Conservation (phyloP, 2,888 invertebrate genomes). For the Lepidochrysops patricia region DNA sequence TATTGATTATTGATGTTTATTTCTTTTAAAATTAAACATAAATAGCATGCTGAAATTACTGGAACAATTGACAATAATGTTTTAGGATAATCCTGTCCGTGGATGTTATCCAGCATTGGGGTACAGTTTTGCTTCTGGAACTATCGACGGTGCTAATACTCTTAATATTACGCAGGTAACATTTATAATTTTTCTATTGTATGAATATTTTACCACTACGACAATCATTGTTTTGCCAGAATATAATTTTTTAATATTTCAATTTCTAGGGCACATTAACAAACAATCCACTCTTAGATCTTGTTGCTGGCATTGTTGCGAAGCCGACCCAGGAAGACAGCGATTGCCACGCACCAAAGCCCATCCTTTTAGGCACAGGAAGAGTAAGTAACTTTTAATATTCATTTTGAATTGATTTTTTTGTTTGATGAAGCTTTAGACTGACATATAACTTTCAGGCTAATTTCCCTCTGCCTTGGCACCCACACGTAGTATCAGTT, state of each 20-base stretch:
- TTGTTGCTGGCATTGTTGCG: constrained; percentile 76
- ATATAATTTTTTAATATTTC: no score
- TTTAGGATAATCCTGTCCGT: constrained; percentile 61
- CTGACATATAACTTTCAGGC: constrained; percentile 33
- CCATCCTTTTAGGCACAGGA: constrained; percentile 87
- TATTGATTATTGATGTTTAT: background rate
- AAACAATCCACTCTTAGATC: constrained; percentile 80
- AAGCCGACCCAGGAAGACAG: constrained; percentile 77
- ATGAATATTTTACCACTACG: no score
- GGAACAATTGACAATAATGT: no score
- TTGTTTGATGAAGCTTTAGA: background rate
- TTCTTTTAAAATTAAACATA: background rate
- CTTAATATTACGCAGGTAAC: constrained; percentile 79
- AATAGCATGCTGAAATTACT: background rate
- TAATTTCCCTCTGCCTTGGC: constrained; percentile 83
- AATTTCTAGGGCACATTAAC: constrained; percentile 74
- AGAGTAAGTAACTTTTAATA: constrained; percentile 67
- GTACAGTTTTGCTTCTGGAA: constrained; percentile 90
- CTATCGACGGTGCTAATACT: constrained; percentile 85
- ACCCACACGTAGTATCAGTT: constrained; percentile 81
- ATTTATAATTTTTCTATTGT: no score
- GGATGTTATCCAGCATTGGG: constrained; percentile 87
- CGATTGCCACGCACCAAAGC: constrained; percentile 84
- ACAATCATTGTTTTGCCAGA: no score
- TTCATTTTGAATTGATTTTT: background rate